Conservation (phyloP, 1,140 invertebrate genomes). For the Rhopalosiphum padi region DNA sequence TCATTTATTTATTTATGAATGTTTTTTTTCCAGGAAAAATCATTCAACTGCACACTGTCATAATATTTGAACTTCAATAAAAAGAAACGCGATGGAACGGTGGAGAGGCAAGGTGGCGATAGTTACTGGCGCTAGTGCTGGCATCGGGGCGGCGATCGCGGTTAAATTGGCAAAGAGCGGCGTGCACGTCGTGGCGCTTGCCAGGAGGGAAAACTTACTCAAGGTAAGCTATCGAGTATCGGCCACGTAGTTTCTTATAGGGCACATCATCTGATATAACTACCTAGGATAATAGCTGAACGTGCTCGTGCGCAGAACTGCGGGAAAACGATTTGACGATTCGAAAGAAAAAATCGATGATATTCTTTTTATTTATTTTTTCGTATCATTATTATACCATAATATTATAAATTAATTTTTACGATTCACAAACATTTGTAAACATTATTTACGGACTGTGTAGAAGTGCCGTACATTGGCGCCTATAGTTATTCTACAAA, state of each 20-base stretch:
- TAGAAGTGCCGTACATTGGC: too few species aligned
- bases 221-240: slow-evolving; percentile 61
- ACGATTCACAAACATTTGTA: too few species aligned
- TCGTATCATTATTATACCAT: neutral
- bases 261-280: too few species aligned
- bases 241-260: too few species aligned
- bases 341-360: neutral
- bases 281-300: neutral
- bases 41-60: too few species aligned
- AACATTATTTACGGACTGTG: too few species aligned
- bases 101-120: slow-evolving; percentile 74
- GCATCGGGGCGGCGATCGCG: slow-evolving; percentile 72
- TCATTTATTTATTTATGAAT: too few species aligned
- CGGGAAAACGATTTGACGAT: too few species aligned
- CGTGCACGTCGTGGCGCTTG: slow-evolving; percentile 74
- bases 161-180: slow-evolving; percentile 68
- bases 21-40: too few species aligned
- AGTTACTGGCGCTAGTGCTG: slow-evolving; percentile 76
- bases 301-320: too few species aligned
- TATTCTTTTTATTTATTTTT: neutral
- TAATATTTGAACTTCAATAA: too few species aligned
- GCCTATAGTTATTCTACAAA: too few species aligned
- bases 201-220: slow-evolving; percentile 70
- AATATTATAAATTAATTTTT: neutral
- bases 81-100: slow-evolving; percentile 68